Evolutionary conservation across 2,113 vertebrate genomes (phyloP).

Genomic region (Vireo altiloquus): DNA sequence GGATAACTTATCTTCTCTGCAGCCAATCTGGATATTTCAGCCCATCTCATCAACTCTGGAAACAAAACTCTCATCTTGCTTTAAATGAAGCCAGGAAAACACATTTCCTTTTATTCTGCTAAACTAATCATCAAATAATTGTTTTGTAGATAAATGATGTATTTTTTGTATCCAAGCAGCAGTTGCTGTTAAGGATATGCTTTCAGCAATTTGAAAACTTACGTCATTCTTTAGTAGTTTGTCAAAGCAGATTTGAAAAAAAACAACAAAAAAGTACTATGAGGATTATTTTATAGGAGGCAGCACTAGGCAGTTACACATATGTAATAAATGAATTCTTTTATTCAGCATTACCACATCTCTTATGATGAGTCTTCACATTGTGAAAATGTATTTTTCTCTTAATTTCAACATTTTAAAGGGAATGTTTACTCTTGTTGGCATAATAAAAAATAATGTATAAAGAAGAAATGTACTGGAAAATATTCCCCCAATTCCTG

Average conservation of each 20-base stretch:
- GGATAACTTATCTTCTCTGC: not conserved
- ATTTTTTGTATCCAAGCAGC: not conserved
- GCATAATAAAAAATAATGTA: not conserved
- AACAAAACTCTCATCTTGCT: not conserved
- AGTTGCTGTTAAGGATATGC: not conserved
- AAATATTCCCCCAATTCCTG: not conserved
- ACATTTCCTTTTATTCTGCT: not conserved
- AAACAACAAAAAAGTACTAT: not conserved
- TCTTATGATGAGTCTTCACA: not conserved
- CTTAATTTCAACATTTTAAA: not conserved
- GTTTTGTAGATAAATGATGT: not conserved
- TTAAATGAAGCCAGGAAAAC: not conserved
- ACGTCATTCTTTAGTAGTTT: not conserved
- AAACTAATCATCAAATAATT: not conserved
- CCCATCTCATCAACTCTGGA: not conserved
- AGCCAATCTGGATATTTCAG: not conserved
- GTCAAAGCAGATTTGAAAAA: not conserved
- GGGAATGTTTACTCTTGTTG: not conserved
- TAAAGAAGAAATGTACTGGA: not conserved
- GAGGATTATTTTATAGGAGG: not conserved
- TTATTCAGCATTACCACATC: not conserved
- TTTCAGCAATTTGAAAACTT: not conserved
- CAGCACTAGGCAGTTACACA: not conserved
- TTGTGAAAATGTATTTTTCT: not conserved
- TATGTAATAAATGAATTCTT: not conserved